Conservation (phyloP, 2,888 invertebrate genomes). For the Chelonus formosanus region DNA sequence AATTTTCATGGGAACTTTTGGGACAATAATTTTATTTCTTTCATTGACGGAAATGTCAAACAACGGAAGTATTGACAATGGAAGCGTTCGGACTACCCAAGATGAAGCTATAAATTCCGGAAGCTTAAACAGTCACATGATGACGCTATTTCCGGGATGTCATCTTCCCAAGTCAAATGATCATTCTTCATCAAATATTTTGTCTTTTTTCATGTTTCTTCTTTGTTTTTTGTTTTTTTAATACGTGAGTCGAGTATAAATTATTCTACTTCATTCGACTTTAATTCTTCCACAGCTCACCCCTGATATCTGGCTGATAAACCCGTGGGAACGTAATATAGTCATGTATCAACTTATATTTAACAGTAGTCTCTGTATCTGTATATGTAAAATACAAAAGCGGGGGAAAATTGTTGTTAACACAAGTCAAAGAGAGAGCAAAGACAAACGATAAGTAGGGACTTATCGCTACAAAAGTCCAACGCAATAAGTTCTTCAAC, state of each 20-base stretch:
- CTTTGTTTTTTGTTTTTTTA: background rate
- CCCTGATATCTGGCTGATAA: too few relatives aligned
- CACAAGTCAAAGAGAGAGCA: background rate
- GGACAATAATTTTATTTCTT: conserved; percentile 12
- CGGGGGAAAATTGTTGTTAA: too few relatives aligned
- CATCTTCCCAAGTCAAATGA: conserved; percentile 37
- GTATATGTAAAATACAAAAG: too few relatives aligned
- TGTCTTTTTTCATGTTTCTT: background rate
- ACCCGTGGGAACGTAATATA: too few relatives aligned
- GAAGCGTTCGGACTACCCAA: conserved; percentile 3
- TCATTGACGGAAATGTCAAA: conserved; percentile 7
- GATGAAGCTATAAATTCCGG: conserved; percentile 21
- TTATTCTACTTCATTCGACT: too few relatives aligned
- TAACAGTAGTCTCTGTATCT: too few relatives aligned
- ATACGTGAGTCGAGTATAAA: background rate
- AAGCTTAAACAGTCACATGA: conserved; percentile 39
- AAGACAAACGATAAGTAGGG: background rate
- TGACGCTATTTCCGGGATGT: conserved; percentile 52
- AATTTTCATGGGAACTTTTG: background rate
- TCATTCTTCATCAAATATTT: background rate
- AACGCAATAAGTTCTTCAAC: conserved; percentile 25
- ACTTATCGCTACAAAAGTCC: conserved; percentile 26
- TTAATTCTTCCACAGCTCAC: too few relatives aligned
- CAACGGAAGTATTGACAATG: conserved; percentile 20
- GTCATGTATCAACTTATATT: too few relatives aligned